Percentiles rank a stretch among this genome's conserved stretches.
Evolutionary conservation across 2,888 invertebrate species (phyloP).

Genomic region (Chrysopilus asiliformis): DNA sequence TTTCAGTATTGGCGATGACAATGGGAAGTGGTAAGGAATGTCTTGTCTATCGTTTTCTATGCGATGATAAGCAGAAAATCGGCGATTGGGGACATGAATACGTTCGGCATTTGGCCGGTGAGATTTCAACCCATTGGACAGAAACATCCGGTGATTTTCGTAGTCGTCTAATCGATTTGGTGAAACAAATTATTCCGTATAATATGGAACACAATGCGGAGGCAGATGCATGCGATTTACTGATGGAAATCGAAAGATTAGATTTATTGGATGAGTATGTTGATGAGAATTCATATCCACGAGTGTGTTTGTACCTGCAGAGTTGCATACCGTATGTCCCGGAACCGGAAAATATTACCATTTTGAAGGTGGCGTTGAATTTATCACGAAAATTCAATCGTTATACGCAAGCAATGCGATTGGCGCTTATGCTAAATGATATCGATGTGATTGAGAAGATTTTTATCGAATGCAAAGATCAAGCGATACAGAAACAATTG

Average conservation of each 20-base stretch:
- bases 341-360: conserved; percentile 79
- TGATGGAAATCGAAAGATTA: conserved; percentile 93
- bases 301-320: conserved; percentile 76
- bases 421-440: conserved; percentile 84
- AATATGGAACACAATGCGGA: conserved; percentile 98
- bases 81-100: conserved; percentile 99
- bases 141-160: conserved; percentile 30
- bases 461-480: conserved; percentile 70
- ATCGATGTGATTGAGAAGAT: conserved; percentile 64
- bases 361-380: conserved; percentile 68
- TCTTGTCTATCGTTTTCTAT: conserved; percentile 72
- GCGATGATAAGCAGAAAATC: conserved; percentile 64
- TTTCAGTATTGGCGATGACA: conserved; percentile 85
- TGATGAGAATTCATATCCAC: conserved; percentile 73
- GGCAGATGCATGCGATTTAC: conserved; percentile 93
- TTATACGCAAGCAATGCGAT: conserved; percentile 77
- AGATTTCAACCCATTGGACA: conserved; percentile 79
- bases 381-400: conserved; percentile 80
- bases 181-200: conserved; percentile 81
- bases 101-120: conserved; percentile 82
- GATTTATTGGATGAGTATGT: conserved; percentile 77
- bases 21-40: conserved; percentile 73
- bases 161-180: conserved; percentile 56
- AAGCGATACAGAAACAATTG: conserved; percentile 75
- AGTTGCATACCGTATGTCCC: conserved; percentile 94